Base-by-base conservation (phyloP, 2,888 invertebrate species). In the Eulithis prunata region DNA sequence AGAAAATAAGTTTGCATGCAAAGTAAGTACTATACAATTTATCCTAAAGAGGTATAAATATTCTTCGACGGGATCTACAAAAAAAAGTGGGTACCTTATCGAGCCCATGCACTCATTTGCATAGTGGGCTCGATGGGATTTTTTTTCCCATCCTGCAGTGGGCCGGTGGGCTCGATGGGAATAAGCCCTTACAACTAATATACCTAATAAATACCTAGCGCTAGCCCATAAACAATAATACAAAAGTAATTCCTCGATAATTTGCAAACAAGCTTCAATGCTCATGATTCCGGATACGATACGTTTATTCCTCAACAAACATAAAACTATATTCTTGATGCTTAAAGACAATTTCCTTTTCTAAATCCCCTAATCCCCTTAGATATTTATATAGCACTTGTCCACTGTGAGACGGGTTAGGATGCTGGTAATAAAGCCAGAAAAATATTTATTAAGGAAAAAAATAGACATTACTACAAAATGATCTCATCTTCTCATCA, bases 341-440 rank as follows among this genome's bases (percentile, higher is more conserved):
- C 57, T 69, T 58, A 14, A 69, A 71, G 69, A 71, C 71, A 71
- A 73, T 73, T 73, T 69, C 68, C 68, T 69, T 64, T 66, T 58
- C 62, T 59, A 68, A 73, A 71, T 71, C 70, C 72, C 70, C 51
- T 72, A 72, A 73, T 71, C 66, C 71, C 62, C 54, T 68, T 68
- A 65, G 70, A 70, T 71, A 70, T 70, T 73, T 71, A 72, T 71
- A 69, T 66, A 72, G 70, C 70, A 68, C 68, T 71, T 71, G 73
- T 73, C 70, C 69, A 70, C 57, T 64, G 38, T 11, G 41, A 46
- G 36, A 38, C 56, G 60, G 57, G 67, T 43, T 55, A 47, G 52
- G 57, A 62, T 14, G 28, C 13, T 46, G 55, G 56, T 12, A 11
- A 21, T 8, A 64, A 53, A 64, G 56, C 38, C 63, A 59, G 43